Percentiles rank a stretch among this genome's conserved stretches.
Conservation (phyloP, 1,140 invertebrate species). For the Ectropis grisescens region DNA sequence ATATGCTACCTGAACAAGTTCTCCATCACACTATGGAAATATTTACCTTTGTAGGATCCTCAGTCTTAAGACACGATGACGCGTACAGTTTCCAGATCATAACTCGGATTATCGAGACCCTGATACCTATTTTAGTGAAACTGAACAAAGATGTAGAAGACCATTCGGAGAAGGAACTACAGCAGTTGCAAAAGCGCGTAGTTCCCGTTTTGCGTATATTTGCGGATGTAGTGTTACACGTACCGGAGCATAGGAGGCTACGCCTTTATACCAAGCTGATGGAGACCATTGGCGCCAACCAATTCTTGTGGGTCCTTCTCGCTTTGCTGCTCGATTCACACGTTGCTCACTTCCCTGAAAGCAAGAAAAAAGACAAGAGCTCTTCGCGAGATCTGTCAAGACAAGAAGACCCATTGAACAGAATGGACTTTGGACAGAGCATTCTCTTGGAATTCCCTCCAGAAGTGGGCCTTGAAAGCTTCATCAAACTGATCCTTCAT, state of each 20-base stretch:
- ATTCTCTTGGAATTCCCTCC: constrained; percentile 78
- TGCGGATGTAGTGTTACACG: constrained; percentile 88
- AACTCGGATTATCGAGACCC: constrained; percentile 88
- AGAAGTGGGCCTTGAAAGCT: constrained; percentile 74
- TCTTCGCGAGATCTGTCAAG: constrained; percentile 41
- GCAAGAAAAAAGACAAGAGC: constrained; percentile 41
- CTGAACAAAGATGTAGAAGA: constrained; percentile 61
- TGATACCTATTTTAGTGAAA: constrained; percentile 87
- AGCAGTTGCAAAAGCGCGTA: constrained; percentile 61
- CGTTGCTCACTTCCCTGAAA: constrained; percentile 67
- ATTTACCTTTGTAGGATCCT: constrained; percentile 96
- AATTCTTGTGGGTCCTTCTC: constrained; percentile 85
- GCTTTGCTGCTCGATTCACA: constrained; percentile 79
- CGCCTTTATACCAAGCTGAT: constrained; percentile 87
- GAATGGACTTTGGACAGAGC: constrained; percentile 79
- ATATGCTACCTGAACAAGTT: constrained; percentile 84
- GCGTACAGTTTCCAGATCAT: constrained; percentile 95
- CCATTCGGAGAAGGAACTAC: constrained; percentile 56
- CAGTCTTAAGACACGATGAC: constrained; percentile 91
- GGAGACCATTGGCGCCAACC: constrained; percentile 75
- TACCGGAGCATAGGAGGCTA: constrained; percentile 88
- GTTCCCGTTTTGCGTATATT: constrained; percentile 88
- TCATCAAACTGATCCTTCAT: constrained; percentile 77
- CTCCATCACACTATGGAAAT: constrained; percentile 94
- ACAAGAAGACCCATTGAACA: constrained; percentile 59